Percentiles rank a stretch among this genome's conserved stretches.
phyloP scores from a whole-genome alignment of 2,113 vertebrate genomes.

The Pyrgilauda ruficollis region DNA sequence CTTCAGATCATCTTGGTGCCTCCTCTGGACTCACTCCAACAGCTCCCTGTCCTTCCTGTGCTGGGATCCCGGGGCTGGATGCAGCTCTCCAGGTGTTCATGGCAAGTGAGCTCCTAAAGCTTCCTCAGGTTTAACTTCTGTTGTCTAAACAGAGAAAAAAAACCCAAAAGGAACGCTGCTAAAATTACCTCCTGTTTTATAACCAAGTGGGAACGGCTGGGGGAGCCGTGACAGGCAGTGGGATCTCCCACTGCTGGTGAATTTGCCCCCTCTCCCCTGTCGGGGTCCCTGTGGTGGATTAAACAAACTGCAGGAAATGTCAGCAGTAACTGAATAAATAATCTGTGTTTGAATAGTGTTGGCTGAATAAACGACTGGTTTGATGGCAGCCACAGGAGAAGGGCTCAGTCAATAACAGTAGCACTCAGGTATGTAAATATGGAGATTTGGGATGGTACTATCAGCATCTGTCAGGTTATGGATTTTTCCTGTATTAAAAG shows the following conservation, averaged over 20 bases:
- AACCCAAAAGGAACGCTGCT: background rate
- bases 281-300: background rate
- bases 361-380: background rate
- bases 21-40: background rate
- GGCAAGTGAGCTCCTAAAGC: background rate
- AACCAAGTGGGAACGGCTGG: background rate
- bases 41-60: background rate
- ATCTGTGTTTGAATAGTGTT: background rate
- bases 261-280: background rate
- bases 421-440: background rate
- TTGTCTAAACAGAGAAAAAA: background rate
- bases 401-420: background rate
- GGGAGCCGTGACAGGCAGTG: background rate
- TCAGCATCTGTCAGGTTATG: background rate
- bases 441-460: background rate
- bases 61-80: background rate
- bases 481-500: background rate
- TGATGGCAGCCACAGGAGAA: background rate
- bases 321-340: background rate
- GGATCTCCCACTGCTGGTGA: background rate
- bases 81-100: background rate
- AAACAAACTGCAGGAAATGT: background rate
- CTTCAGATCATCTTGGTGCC: background rate
- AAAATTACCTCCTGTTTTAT: background rate
- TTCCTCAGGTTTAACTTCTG: background rate